Conservation (phyloP, 2,888 invertebrate species). For the Ormyrus nitidulus region DNA sequence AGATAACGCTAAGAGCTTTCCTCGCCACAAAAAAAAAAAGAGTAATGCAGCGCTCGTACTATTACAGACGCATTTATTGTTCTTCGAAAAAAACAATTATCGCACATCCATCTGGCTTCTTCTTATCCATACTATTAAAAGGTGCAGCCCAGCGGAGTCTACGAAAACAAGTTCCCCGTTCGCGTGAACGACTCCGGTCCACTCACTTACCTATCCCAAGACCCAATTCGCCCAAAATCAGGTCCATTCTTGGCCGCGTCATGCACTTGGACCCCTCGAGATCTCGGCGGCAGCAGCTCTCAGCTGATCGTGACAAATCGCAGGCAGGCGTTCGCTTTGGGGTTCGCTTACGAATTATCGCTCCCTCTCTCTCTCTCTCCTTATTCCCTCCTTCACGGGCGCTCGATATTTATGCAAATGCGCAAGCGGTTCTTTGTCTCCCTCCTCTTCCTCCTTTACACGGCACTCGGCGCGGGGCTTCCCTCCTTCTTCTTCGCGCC, state of each 20-base stretch:
- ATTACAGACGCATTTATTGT: too few relatives aligned
- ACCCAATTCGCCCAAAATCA: slow-evolving; percentile 8
- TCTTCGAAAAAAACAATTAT: too few relatives aligned
- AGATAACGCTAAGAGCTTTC: too few relatives aligned
- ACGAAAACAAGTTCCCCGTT: too few relatives aligned
- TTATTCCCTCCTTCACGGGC: slow-evolving; percentile 10
- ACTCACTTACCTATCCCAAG: slow-evolving; percentile 43
- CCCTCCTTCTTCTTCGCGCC: too few relatives aligned
- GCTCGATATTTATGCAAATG: slow-evolving; percentile 52
- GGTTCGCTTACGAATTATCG: slow-evolving; percentile 17
- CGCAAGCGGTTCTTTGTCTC: slow-evolving; percentile 35
- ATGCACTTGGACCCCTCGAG: background rate
- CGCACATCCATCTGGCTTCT: too few relatives aligned
- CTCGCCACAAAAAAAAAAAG: too few relatives aligned
- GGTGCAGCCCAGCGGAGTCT: background rate
- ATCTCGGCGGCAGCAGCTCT: slow-evolving; percentile 33
- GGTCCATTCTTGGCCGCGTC: background rate
- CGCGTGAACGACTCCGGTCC: too few relatives aligned
- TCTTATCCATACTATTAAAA: too few relatives aligned
- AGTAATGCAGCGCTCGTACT: too few relatives aligned
- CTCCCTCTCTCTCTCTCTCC: slow-evolving; percentile 34
- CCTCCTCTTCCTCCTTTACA: slow-evolving; percentile 27
- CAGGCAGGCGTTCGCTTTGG: slow-evolving; percentile 45
- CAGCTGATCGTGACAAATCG: slow-evolving; percentile 63
- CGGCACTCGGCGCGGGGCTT: background rate